These are phyloP conservation scores for Sternarchorhynchus goeldii DNA, from an alignment of 2,797 vertebrate genomes.

Conservation along the genomic window DNA sequence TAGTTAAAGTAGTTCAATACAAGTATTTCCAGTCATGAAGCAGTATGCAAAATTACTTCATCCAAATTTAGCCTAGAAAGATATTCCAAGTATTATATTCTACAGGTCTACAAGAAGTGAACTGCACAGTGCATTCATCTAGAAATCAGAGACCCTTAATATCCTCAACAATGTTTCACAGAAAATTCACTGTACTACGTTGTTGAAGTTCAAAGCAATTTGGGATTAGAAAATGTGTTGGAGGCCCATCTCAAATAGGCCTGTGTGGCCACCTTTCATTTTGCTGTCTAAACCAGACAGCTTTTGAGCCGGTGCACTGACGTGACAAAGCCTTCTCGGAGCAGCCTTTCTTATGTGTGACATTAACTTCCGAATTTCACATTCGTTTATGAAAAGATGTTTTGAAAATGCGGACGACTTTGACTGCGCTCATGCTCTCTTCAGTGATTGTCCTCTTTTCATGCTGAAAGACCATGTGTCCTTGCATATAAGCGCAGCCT, in stretches of 20 bases:
- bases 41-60: too few relatives aligned
- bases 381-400: neutral
- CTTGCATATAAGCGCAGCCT: conserved; percentile 9
- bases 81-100: too few relatives aligned
- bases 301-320: neutral
- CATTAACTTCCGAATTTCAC: conserved; percentile 2
- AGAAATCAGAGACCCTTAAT: too few relatives aligned
- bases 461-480: neutral
- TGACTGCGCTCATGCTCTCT: neutral
- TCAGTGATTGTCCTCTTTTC: conserved; percentile 5
- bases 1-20: too few relatives aligned
- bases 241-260: neutral
- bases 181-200: too few relatives aligned
- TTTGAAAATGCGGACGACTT: conserved; percentile 22
- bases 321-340: neutral
- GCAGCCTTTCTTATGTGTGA: neutral
- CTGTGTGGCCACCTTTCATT: neutral
- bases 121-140: too few relatives aligned
- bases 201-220: neutral
- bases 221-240: neutral
- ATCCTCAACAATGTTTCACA: too few relatives aligned
- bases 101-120: too few relatives aligned
- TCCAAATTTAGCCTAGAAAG: too few relatives aligned
- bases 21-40: too few relatives aligned
- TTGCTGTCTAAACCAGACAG: neutral